Conservation (phyloP, 1,140 invertebrate genomes). For the Caerostris darwini region DNA sequence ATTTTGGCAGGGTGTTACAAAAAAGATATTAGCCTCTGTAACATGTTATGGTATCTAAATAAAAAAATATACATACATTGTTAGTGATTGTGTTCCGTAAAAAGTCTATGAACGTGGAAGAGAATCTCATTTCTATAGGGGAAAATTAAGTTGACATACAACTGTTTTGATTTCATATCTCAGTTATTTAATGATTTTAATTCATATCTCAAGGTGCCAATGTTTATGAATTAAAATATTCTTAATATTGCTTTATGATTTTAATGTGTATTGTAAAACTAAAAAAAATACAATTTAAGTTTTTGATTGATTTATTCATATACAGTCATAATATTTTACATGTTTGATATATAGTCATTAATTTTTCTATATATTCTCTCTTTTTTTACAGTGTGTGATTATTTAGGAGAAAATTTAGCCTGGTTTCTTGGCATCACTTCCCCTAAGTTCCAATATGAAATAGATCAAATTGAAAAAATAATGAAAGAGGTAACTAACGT, state of each 20-base stretch:
- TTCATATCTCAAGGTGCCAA: background rate
- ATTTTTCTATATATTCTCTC: background rate
- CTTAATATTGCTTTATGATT: background rate
- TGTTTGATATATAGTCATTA: background rate
- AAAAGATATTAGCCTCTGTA: no score
- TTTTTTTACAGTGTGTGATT: conserved; percentile 87
- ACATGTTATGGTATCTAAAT: no score
- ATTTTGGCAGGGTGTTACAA: no score
- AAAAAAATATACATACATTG: no score
- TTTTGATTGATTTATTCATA: no score
- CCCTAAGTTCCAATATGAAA: conserved; percentile 94
- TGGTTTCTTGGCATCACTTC: conserved; percentile 94
- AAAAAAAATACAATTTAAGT: no score
- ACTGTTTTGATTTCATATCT: background rate
- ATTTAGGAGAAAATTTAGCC: conserved; percentile 91
- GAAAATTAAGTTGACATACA: no score
- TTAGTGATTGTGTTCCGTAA: no score
- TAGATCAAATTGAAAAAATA: conserved; percentile 89
- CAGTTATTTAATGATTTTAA: background rate
- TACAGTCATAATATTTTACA: no score
- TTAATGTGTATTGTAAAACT: no score
- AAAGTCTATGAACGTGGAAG: no score
- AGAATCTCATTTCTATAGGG: no score
- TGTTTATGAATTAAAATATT: background rate
- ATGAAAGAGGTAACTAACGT: conserved; percentile 80